A percentile compares a stretch with the other conserved stretches of the same genome.
phyloP scores from a whole-genome alignment of 2,888 invertebrate genomes.

The Pseudococcus jackbeardsleyi region DNA sequence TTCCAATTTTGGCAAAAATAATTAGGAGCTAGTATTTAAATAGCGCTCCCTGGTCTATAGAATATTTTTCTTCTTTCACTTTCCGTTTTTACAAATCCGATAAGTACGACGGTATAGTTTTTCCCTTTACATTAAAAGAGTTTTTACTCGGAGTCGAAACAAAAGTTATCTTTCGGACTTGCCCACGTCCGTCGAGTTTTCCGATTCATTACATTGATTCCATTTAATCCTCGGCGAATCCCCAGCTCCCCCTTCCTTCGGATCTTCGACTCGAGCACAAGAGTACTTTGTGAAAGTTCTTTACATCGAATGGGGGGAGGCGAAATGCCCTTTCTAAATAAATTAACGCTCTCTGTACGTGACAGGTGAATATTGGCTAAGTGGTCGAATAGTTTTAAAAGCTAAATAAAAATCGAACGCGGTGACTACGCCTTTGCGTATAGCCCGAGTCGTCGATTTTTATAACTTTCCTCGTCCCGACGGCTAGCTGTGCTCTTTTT shows the following conservation, averaged over 20 bases:
- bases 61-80: conserved; percentile 52
- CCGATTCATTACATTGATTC: conserved; percentile 55
- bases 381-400: conserved; percentile 44
- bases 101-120: conserved; percentile 36
- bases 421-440: conserved; percentile 30
- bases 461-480: conserved; percentile 30
- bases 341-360: conserved; percentile 58
- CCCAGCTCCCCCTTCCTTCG: background rate
- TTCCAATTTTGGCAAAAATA: no score
- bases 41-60: conserved; percentile 11
- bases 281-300: background rate
- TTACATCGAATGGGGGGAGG: background rate
- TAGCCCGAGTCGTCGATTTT: background rate
- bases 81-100: conserved; percentile 48
- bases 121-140: conserved; percentile 38
- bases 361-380: conserved; percentile 61
- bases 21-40: background rate
- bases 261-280: background rate
- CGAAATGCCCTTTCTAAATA: conserved; percentile 50
- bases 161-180: conserved; percentile 48
- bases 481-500: background rate
- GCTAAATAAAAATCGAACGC: conserved; percentile 50
- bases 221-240: conserved; percentile 48
- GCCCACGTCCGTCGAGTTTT: conserved; percentile 36
- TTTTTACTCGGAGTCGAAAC: conserved; percentile 44